phyloP scores from a whole-genome alignment of 2,113 vertebrate genomes.

The Halichoeres trimaculatus region DNA sequence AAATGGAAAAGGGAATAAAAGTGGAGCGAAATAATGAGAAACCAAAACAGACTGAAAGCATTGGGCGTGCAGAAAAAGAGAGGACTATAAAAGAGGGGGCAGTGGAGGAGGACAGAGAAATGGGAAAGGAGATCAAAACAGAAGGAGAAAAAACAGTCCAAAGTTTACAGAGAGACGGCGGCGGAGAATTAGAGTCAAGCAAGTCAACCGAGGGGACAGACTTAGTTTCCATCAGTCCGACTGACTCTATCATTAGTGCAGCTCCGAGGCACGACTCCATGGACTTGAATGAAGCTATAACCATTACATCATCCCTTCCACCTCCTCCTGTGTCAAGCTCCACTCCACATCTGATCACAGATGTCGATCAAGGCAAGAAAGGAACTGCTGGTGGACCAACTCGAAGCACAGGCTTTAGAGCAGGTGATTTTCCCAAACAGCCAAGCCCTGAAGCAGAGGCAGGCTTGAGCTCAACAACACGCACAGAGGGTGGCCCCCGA shows the following conservation, averaged over 20 bases:
- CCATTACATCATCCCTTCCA: constrained; percentile 52
- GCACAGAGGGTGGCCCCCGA: constrained; percentile 7
- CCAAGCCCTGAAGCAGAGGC: constrained; percentile 5
- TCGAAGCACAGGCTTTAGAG: constrained; percentile 9
- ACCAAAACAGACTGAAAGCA: constrained; percentile 54
- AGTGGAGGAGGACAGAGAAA: constrained; percentile 15
- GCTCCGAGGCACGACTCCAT: constrained; percentile 26
- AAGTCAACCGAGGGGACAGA: constrained; percentile 55
- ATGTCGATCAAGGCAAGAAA: constrained; percentile 26
- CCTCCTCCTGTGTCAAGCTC: constrained; percentile 28
- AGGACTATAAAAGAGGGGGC: constrained; percentile 46
- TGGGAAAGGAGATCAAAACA: constrained; percentile 48
- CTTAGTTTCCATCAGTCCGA: constrained; percentile 56
- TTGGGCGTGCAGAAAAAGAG: constrained; percentile 32
- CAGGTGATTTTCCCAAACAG: constrained; percentile 8
- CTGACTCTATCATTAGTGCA: constrained; percentile 22
- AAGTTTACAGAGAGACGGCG: constrained; percentile 50
- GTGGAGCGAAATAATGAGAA: constrained; percentile 57
- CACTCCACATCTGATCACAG: constrained; percentile 44
- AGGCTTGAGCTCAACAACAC: constrained; percentile 23
- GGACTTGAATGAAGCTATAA: constrained; percentile 38
- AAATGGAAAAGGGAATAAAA: constrained; percentile 56
- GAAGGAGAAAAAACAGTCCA: constrained; percentile 39
- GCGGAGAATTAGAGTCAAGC: constrained; percentile 56
- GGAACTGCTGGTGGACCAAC: constrained; percentile 26